Evolutionary conservation across 92 coral and sea anemone genomes (phyloP).

Genomic region (Diadumene lineata): DNA sequence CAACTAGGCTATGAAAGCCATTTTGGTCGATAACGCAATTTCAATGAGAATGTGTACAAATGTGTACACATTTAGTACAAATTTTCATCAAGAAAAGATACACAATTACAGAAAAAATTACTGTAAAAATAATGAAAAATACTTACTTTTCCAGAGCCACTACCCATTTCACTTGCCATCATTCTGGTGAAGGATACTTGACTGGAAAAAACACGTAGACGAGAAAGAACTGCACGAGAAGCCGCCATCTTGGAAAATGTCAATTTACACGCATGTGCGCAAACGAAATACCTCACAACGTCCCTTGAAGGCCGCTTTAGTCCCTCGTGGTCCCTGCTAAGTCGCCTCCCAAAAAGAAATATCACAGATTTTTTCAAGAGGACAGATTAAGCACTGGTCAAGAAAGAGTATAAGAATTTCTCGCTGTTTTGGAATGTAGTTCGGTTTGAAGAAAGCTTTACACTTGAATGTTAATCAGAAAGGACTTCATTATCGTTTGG

Average conservation of each 20-base stretch:
- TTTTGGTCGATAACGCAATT: neutral
- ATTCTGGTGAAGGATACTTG: slow-evolving; percentile 49
- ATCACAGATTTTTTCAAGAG: slow-evolving; percentile 5
- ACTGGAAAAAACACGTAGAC: slow-evolving; percentile 44
- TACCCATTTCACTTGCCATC: slow-evolving; percentile 86
- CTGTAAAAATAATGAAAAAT: neutral
- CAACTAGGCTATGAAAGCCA: too few species aligned
- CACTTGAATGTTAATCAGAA: neutral
- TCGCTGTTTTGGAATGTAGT: slow-evolving; percentile 35
- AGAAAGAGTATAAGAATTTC: slow-evolving; percentile 12
- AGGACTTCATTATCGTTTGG: neutral
- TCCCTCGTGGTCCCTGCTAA: slow-evolving; percentile 16
- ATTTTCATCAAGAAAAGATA: too few species aligned
- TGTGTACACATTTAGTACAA: neutral
- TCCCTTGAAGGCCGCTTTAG: slow-evolving; percentile 1
- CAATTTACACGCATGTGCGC: slow-evolving; percentile 16
- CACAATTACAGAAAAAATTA: too few species aligned
- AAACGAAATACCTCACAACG: neutral
- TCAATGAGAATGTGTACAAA: neutral
- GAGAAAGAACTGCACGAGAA: slow-evolving; percentile 33
- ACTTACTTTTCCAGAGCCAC: slow-evolving; percentile 91
- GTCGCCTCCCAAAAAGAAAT: slow-evolving; percentile 22
- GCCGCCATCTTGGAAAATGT: slow-evolving; percentile 80
- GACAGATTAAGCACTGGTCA: neutral
- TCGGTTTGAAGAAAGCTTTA: neutral